Base-by-base conservation (phyloP, 2,888 invertebrate genomes). In the Chelonus formosanus region DNA sequence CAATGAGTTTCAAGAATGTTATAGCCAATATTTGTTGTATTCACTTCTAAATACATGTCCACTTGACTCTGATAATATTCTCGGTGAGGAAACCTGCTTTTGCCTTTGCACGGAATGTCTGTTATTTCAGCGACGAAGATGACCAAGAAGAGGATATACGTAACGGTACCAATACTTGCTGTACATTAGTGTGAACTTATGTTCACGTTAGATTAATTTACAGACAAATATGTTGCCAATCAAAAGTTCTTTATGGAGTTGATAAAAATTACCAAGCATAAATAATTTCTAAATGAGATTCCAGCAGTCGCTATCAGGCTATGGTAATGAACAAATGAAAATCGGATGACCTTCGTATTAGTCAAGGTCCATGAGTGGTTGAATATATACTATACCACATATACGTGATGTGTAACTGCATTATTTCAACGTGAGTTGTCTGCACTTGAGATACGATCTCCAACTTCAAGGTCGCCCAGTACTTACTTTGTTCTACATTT, bases 401-500 rank as follows among this genome's bases (percentile, higher is more conserved):
- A 20, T 20, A 20, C 20, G 2, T 20, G 20, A 20, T 20, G 20
- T 20, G 20, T n/a, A 31, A 34, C 44, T 57, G 45, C 45, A 44
- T 57, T 32, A 5, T 57, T 8, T 44, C 8, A 31, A 34, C 36
- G 36, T 58, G 40, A 20, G 36, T 8, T 31, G 52, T 52, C 36
- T 31, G 32, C 52, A 61, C 60, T 61, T 52, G 60, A 61, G 60
- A 61, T 61, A 61, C 43, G 52, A 61, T 61, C 53, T 20, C 52
- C 32, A 34, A 43, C 47, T 53, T 44, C 61, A 61, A 61, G 61
- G 61, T 61, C 53, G 53, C 10, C 43, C 34, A 44, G 45, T 61
- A 44, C 43, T 53, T 44, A 35, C 50, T 48, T 45, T 34, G 44
- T 53, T 44, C 53, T 40, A 61, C 52, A 61, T 61, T 61, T 61